phyloP scores from a whole-genome alignment of 2,797 vertebrate genomes.

The Apodemus agrarius region DNA sequence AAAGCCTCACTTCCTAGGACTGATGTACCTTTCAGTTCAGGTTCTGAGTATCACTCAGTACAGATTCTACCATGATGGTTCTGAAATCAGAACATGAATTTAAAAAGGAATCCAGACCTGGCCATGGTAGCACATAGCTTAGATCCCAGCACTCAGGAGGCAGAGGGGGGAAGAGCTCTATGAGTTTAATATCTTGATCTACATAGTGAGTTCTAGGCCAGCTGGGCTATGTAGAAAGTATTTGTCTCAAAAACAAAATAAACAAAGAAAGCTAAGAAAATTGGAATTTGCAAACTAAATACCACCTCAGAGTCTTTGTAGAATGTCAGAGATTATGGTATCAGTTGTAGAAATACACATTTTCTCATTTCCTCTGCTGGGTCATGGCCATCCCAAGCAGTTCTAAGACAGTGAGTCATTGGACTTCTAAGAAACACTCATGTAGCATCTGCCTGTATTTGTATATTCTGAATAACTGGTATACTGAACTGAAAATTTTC shows the following conservation, averaged over 20 bases:
- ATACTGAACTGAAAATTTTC: not conserved
- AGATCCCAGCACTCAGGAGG: not conserved
- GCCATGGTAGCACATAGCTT: not conserved
- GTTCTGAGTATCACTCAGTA: not conserved
- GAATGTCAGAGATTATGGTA: not conserved
- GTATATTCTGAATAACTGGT: not conserved
- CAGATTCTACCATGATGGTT: not conserved
- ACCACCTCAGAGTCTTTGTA: not conserved
- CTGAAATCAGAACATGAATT: not conserved
- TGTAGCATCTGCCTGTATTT: conserved; percentile 3
- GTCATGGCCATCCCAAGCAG: not conserved
- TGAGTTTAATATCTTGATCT: not conserved
- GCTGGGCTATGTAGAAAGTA: not conserved
- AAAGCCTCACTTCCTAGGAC: not conserved
- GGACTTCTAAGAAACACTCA: not conserved
- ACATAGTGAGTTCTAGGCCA: not conserved
- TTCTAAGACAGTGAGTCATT: not conserved
- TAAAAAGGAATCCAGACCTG: not conserved
- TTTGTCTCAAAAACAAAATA: not conserved
- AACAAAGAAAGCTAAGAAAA: not conserved
- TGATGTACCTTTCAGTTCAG: not conserved
- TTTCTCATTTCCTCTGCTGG: not conserved
- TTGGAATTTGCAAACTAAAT: not conserved
- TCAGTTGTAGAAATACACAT: not conserved
- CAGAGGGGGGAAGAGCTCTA: not conserved